Base-by-base conservation (phyloP, 2,113 vertebrate genomes). In the Pangasianodon hypophthalmus region DNA sequence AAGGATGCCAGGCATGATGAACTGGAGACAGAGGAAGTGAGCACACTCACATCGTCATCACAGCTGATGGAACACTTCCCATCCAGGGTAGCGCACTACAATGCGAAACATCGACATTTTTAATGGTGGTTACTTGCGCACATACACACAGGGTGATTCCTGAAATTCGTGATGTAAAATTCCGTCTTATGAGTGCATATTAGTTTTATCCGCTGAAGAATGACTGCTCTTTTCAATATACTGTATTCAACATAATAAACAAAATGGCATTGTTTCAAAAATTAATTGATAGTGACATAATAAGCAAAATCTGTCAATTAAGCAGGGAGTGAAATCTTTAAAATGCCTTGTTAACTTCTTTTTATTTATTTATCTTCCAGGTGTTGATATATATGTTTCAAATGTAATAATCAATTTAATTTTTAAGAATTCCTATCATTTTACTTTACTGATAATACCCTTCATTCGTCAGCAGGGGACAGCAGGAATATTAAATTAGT, bases 41-140 rank as follows among this genome's bases (percentile, higher is more conserved):
- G 0, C 14, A 88, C 58, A 94, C 96, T 94, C 92, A 99, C 98
- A 94, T 99, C 98, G 56, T 99, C 97, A 50, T 99, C 98, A 82
- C 98, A 99, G 95, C 97, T 99, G 93, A 98, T 98, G 88, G 98
- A 97, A 93, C 98, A 99, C 87, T 96, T 98, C 32, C 98, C 98
- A 92, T 99, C 98, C 0, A 99, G 95, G 18, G 98, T 96, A 4
- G 98, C 97, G 91, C 98, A 99, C 98, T 99, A 93, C 9, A 91
- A 46, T 16, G 24, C 21, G 2, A 90, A 9, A 62, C 44, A 90
- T 4, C 7, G 90, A 92, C 13, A 93, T 1, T 29, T 90, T 50
- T 26, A 44, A 84, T 29, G 6, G 16, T 60, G 14, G 2, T 50
- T 14, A 64, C 3, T n/a, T 21, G 52, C 4, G 0, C 9, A 69